phyloP scores from a whole-genome alignment of 1,140 invertebrate genomes.

The Maniola jurtina region DNA sequence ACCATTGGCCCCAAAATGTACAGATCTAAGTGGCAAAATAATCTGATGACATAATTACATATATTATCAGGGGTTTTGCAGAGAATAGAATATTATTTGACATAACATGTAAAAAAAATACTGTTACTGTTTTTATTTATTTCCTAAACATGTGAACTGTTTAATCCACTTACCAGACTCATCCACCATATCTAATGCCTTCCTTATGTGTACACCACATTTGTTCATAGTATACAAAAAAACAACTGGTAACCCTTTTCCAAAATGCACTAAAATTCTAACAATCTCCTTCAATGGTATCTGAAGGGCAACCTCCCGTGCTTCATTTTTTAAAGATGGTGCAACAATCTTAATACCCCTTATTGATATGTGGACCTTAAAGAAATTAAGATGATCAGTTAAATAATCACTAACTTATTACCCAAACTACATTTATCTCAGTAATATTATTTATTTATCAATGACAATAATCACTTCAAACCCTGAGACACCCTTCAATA shows the following conservation, averaged over 20 bases:
- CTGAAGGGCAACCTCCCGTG: conserved; percentile 79
- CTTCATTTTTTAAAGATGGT: conserved; percentile 81
- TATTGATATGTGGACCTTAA: conserved; percentile 81
- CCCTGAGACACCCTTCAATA: background rate
- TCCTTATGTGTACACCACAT: conserved; percentile 84
- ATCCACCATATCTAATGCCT: conserved; percentile 84
- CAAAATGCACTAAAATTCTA: conserved; percentile 87
- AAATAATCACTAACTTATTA: background rate
- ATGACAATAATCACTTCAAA: too few relatives aligned
- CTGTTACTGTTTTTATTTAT: too few relatives aligned
- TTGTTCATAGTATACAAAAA: conserved; percentile 86
- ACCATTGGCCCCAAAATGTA: too few relatives aligned
- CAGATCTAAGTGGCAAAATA: too few relatives aligned
- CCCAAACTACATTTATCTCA: too few relatives aligned
- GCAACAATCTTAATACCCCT: conserved; percentile 84
- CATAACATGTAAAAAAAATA: too few relatives aligned
- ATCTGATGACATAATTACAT: too few relatives aligned
- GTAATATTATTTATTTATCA: too few relatives aligned
- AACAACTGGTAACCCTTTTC: conserved; percentile 85
- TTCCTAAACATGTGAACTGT: background rate
- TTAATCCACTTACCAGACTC: conserved; percentile 79
- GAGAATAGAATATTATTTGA: too few relatives aligned
- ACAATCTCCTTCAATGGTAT: conserved; percentile 84
- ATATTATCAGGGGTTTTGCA: too few relatives aligned
- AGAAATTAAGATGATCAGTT: conserved; percentile 29